These are phyloP conservation scores for Ctenopoma multispine DNA, from an alignment of 2,797 vertebrate species.

Conservation along the genomic window DNA sequence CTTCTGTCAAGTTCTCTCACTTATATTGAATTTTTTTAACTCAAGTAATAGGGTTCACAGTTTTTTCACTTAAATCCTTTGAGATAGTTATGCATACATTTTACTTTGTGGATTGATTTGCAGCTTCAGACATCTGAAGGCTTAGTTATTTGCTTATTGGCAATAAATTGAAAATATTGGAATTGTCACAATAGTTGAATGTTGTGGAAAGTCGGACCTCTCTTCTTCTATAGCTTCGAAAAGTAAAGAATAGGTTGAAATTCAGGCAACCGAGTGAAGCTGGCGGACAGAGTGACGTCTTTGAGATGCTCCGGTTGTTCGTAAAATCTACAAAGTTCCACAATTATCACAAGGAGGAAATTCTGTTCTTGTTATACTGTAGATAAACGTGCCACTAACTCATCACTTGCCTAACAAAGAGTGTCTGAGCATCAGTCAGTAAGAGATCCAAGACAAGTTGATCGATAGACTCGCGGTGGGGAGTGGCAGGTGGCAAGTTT, in stretches of 20 bases:
- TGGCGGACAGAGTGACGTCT: too few species aligned
- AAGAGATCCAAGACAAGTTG: background rate
- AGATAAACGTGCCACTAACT: too few species aligned
- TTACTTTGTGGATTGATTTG: background rate
- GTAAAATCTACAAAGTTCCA: background rate
- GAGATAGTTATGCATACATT: background rate
- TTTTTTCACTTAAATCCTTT: background rate
- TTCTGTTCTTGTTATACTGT: background rate
- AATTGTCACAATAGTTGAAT: background rate
- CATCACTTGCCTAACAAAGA: background rate
- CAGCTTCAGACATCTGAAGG: background rate
- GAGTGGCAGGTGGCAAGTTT: constrained; percentile 29
- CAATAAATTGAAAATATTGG: background rate
- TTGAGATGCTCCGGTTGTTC: too few species aligned
- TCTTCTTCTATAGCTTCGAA: too few species aligned
- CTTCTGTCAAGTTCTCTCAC: background rate
- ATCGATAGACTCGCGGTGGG: constrained; percentile 6
- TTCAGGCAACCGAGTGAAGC: too few species aligned
- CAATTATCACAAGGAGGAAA: background rate
- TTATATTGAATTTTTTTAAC: background rate
- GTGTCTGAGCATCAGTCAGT: constrained; percentile 4
- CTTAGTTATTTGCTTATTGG: background rate
- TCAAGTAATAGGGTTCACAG: background rate
- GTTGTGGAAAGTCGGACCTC: too few species aligned
- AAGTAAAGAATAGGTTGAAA: too few species aligned